Conservation (phyloP, 2,113 vertebrate genomes). For the Lutjanus erythropterus region DNA sequence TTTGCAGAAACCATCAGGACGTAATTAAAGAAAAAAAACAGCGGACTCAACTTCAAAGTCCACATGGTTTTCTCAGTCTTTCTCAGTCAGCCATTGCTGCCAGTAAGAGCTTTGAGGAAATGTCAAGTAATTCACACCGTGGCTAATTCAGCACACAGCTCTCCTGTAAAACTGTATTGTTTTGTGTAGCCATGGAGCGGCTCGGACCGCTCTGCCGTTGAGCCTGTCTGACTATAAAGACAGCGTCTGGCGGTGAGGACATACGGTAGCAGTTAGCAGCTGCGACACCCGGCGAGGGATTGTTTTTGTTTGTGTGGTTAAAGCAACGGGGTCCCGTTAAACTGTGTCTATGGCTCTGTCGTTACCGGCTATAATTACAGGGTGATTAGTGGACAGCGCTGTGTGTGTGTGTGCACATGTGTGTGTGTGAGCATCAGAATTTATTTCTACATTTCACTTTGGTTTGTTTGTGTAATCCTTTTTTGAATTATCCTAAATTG, state of each 20-base stretch:
- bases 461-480: constrained; percentile 11
- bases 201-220: background rate
- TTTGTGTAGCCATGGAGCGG: constrained; percentile 26
- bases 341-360: constrained; percentile 49
- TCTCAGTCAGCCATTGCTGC: constrained; percentile 27
- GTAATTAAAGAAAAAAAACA: constrained; percentile 4
- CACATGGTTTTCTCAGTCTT: background rate
- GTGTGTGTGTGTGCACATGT: constrained; percentile 25
- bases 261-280: constrained; percentile 57
- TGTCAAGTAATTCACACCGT: constrained; percentile 45
- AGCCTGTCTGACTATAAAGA: background rate
- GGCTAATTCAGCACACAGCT: constrained; percentile 27
- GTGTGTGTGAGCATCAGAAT: background rate
- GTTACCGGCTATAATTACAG: constrained; percentile 71
- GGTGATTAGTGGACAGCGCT: constrained; percentile 47
- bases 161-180: constrained; percentile 16
- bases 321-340: constrained; percentile 57
- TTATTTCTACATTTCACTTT: constrained; percentile 13
- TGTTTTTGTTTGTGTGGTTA: constrained; percentile 63
- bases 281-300: constrained; percentile 21
- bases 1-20: constrained; percentile 3
- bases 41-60: background rate
- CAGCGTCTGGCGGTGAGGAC: constrained; percentile 26
- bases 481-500: constrained; percentile 21
- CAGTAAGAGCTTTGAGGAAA: constrained; percentile 38